Base-by-base conservation (phyloP, 1,140 invertebrate genomes). In the Rhopalosiphum maidis region DNA sequence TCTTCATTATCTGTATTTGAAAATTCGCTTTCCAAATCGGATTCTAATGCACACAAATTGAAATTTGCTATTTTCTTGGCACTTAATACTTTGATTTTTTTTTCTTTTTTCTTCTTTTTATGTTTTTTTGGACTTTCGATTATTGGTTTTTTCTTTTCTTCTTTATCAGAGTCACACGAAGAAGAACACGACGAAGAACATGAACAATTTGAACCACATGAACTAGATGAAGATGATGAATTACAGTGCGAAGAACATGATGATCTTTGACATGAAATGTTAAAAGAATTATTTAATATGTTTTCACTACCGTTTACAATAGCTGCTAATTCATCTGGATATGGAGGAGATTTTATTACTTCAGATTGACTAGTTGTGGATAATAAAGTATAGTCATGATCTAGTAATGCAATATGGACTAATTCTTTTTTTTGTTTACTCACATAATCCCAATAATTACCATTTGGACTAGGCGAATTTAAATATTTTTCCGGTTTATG, bases 281-380 rank as follows among this genome's bases (percentile, higher is more conserved):
- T 86, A 7, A 93, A 86, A 43, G 91, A 86, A 86, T 93, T 93
- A 55, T 93, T 93, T 86, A 92, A 55, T 51, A 41, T 30, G 22
- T 93, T 83, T 46, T 93, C 82, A 86, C 23, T 55, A 41, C 82
- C 91, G 43, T 93, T 83, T 41, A 85, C 43, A 82, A 48, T 48
- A 83, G 90, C 21, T 55, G 15, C 85, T 98, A 97, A n/a, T 97
- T 97, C 94, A 96, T 96, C 94, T 96, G 96, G 60, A 96, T 95
- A 93, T 95, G 95, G 89, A 95, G 95, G 94, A 95, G 95, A 60
- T 95, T 95, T 68, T 46, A 41, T 22, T 43, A 37, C 30, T 68
- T 94, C 93, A 51, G 86, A 22, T 43, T 94, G 93, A 85, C 93
- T 93, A 46, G 93, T 77, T n/a, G 60, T 15, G 4, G 55, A 55